Base-by-base conservation (phyloP, 1,140 invertebrate species). In the Pristionchus pacificus region DNA sequence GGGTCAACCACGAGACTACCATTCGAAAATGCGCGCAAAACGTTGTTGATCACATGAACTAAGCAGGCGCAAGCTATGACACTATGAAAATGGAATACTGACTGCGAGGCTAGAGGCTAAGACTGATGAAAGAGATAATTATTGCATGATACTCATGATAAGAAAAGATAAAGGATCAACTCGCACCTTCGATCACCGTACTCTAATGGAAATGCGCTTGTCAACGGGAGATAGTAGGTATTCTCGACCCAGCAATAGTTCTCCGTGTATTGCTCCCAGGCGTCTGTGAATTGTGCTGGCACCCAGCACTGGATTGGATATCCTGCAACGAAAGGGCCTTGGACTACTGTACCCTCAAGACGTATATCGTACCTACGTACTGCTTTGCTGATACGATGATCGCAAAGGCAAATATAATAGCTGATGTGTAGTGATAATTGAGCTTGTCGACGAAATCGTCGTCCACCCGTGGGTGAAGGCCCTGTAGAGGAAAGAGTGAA, bases 181-280 rank as follows among this genome's bases (percentile, higher is more conserved):
- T n/a, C n/a, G n/a, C n/a, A 82, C 80, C 82, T 74, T 65, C 79
- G 70, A 67, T 83, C 80, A 38, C 80, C 79, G 71, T 83, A 83
- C 57, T 84, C 81, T 28, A 84, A 61, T 25, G 82, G 82, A 67
- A 83, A 83, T 13, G 81, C 82, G 74, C 77, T 82, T 15, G 81
- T 83, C n/a, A 83, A 59, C 33, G 81, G 81, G 30, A 83, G 63
- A 65, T 83, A 83, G 70, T 82, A 82, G 13, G 81, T 82, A 70
- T 83, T 83, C 65, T 83, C 83, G 27, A 83, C 82, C 82, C 82
- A 83, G 65, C 82, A 83, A 68, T 84, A 83, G 66, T 83, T 83
- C 71, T 83, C 82, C 24, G 77, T 75, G 65, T 78, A 78, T 60
- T 83, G 81, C 64, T 83, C 82, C 82, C 82, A 83, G 55, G 83